Base-by-base conservation (phyloP, 2,888 invertebrate genomes). In the Cephus pulcher region DNA sequence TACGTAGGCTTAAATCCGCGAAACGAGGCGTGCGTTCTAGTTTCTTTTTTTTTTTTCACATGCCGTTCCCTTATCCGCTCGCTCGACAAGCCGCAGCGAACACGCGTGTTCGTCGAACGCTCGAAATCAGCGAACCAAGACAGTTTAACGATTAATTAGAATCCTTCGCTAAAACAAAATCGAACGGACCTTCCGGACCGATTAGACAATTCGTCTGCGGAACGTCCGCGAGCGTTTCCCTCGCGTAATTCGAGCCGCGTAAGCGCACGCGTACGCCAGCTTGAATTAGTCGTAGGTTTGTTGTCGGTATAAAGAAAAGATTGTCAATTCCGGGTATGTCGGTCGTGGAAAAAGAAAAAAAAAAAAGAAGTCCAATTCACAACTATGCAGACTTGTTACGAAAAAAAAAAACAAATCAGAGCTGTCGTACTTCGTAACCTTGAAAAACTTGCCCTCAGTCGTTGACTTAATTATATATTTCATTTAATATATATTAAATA, bases 31-130 rank as follows among this genome's bases (percentile, higher is more conserved):
- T 82, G 78, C 80, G 84, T 81, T 71, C 69, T 69, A 74, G 76
- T 75, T 75, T 76, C 56, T 80, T 79, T 79, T 82, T 76, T 79
- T 76, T 75, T 73, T 74, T 76, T 75, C 74, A 75, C 76, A 76
- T 77, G 82, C 84, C 86, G 83, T 84, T 85, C 86, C 83, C 87
- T 86, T 85, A 86, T 89, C 90, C 90, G 91, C 86, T 85, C 91
- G 90, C 88, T 89, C 90, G 91, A 91, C 90, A 90, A 90, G 86
- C 80, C 83, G 71, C 33, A 71, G 33, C 33, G 71, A 33, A 71
- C 33, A 71, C 33, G 32, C 71, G 23, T 71, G 32, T 71, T 90
- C 89, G 89, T 90, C 91, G 90, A 89, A 86, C 90, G 91, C 86
- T 89, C 90, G 89, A 90, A 56, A 90, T 86, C 84, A 84, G 86